A percentile compares a stretch with the other conserved stretches of the same genome.
Conservation (phyloP, 2,888 invertebrate genomes). For the Lasius platythorax region DNA sequence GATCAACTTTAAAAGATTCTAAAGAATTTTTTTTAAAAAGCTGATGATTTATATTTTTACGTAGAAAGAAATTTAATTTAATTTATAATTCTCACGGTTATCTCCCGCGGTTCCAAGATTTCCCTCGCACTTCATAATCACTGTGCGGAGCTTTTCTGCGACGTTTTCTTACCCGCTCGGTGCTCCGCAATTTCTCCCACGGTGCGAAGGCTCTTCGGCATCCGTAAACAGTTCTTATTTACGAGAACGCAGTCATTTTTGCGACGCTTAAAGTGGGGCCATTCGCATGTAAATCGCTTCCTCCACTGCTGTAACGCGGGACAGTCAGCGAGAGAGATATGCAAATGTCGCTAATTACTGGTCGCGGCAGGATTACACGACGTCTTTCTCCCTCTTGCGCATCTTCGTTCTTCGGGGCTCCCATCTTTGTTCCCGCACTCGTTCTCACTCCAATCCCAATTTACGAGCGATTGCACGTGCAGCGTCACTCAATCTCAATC, state of each 20-base stretch:
- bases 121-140: conserved; percentile 52
- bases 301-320: conserved; percentile 57
- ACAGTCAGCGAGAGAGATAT: conserved; percentile 80
- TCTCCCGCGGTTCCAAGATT: not conserved
- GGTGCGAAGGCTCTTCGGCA: conserved; percentile 41
- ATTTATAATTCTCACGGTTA: conserved; percentile 10
- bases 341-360: conserved; percentile 85
- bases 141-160: conserved; percentile 11
- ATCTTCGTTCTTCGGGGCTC: conserved; percentile 8
- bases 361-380: conserved; percentile 81
- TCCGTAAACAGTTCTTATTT: conserved; percentile 82
- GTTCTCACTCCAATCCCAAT: conserved; percentile 27
- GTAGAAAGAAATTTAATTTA: conserved; percentile 27
- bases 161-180: conserved; percentile 11
- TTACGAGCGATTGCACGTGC: conserved; percentile 20
- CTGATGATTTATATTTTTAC: conserved; percentile 3
- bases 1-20: not conserved
- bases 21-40: not conserved
- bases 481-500: not conserved
- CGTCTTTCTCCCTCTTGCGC: conserved; percentile 43
- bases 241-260: conserved; percentile 79
- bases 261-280: conserved; percentile 72
- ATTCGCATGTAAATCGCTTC: conserved; percentile 84
- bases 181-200: conserved; percentile 29
- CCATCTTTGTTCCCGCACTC: conserved; percentile 27